phyloP scores from a whole-genome alignment of 2,113 vertebrate species.

The Oryzias curvinotus region DNA sequence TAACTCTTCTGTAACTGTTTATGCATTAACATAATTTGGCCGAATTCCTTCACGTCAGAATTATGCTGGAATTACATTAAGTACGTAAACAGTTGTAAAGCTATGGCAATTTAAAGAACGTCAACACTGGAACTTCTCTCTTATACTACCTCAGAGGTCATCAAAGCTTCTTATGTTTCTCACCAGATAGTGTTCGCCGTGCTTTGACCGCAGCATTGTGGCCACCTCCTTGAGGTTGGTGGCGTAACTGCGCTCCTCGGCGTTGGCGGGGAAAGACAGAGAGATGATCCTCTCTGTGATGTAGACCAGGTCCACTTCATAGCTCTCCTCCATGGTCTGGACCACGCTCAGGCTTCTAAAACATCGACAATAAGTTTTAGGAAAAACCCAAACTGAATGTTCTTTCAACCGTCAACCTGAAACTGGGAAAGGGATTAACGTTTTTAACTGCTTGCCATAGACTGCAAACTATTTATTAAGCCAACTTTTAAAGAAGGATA shows the following conservation, averaged over 20 bases:
- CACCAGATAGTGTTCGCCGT: constrained; percentile 92
- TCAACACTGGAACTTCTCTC: no score
- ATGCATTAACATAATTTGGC: no score
- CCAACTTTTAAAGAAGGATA: no score
- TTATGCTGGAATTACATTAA: no score
- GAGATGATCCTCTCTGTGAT: constrained; percentile 92
- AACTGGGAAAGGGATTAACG: no score
- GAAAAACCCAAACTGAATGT: neutral
- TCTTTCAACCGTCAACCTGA: neutral
- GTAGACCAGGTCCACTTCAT: constrained; percentile 91
- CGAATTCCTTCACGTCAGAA: no score
- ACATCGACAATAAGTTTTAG: neutral
- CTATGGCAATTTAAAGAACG: no score
- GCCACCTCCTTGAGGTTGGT: constrained; percentile 91
- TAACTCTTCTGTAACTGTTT: no score
- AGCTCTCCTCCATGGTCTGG: constrained; percentile 87
- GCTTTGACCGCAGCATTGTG: constrained; percentile 94
- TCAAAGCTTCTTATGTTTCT: constrained; percentile 34
- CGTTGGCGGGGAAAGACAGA: constrained; percentile 83
- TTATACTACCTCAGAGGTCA: no score
- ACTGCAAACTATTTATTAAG: no score
- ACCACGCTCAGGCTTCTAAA: constrained; percentile 82
- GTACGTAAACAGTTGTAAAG: no score
- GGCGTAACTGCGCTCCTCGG: constrained; percentile 86
- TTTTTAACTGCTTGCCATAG: no score